A percentile compares a stretch with the other conserved stretches of the same genome.
Evolutionary conservation across 2,888 invertebrate genomes (phyloP).

Genomic region (Cistogaster globosa): DNA sequence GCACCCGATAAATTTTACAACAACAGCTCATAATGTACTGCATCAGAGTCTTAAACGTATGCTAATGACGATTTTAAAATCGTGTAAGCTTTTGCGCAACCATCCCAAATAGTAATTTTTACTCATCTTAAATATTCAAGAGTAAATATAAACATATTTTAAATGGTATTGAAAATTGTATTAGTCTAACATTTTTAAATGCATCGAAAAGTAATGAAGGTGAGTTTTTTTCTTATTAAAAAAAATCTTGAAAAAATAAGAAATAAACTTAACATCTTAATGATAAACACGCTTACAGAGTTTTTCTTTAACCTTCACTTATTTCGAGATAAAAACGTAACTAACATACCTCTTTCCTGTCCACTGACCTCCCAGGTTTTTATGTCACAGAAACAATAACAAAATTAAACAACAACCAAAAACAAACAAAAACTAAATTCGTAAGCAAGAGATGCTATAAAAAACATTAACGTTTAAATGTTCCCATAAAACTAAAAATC

Average conservation of each 20-base stretch:
- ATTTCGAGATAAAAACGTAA: conserved; percentile 24
- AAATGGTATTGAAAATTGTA: too few species aligned
- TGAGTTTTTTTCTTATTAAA: neutral
- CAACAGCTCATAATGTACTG: too few species aligned
- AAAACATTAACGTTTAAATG: conserved; percentile 58
- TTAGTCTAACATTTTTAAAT: neutral
- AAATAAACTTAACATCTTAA: conserved; percentile 20
- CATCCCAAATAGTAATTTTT: too few species aligned
- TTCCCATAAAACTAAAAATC: conserved; percentile 64
- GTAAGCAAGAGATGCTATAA: conserved; percentile 61
- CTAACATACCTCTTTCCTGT: conserved; percentile 41
- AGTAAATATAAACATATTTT: too few species aligned
- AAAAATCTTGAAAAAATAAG: conserved; percentile 9
- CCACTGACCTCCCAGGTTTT: conserved; percentile 67
- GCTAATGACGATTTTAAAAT: too few species aligned
- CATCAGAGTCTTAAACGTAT: too few species aligned
- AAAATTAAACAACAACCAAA: conserved; percentile 9
- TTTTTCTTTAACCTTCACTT: conserved; percentile 30
- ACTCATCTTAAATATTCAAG: too few species aligned
- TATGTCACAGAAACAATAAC: conserved; percentile 13
- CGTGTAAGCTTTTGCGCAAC: too few species aligned
- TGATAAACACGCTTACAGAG: conserved; percentile 48
- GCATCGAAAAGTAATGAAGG: neutral
- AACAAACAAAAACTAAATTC: conserved; percentile 16
- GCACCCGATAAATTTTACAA: too few species aligned